phyloP scores from a whole-genome alignment of 2,797 vertebrate species.

The Acrocephalus scirpaceus region DNA sequence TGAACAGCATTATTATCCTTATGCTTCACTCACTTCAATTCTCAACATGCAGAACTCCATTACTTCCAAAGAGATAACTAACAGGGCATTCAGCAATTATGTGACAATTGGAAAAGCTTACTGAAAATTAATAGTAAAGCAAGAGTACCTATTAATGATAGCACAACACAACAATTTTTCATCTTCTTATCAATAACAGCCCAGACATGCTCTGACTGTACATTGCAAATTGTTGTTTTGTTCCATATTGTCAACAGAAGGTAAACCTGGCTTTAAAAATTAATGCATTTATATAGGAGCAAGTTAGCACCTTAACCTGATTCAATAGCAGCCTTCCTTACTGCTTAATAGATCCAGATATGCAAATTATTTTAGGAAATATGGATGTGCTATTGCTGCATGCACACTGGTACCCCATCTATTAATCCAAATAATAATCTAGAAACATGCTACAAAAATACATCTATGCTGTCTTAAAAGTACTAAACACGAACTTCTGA shows the following conservation, averaged over 20 bases:
- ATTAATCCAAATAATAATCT: not conserved
- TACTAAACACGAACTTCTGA: not conserved
- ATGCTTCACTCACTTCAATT: not conserved
- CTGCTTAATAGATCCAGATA: not conserved
- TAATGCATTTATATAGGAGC: not conserved
- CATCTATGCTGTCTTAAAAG: not conserved
- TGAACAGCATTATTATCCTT: not conserved
- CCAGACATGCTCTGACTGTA: not conserved
- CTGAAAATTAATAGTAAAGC: not conserved
- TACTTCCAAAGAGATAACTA: not conserved
- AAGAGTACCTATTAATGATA: not conserved
- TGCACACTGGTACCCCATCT: not conserved
- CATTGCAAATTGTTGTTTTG: slow-evolving; percentile 45
- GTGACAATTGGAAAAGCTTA: not conserved
- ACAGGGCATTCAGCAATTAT: not conserved
- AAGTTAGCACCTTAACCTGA: not conserved
- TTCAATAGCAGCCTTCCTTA: not conserved
- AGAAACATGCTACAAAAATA: not conserved
- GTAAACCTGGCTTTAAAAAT: slow-evolving; percentile 35
- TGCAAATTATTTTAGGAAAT: not conserved
- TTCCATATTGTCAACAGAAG: slow-evolving; percentile 29
- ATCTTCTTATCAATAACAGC: slow-evolving; percentile 6
- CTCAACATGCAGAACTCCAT: not conserved
- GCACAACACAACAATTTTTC: not conserved
- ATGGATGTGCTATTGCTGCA: not conserved